Evolutionary conservation across 2,888 invertebrate genomes (phyloP).

Genomic region (Athalia rosae): DNA sequence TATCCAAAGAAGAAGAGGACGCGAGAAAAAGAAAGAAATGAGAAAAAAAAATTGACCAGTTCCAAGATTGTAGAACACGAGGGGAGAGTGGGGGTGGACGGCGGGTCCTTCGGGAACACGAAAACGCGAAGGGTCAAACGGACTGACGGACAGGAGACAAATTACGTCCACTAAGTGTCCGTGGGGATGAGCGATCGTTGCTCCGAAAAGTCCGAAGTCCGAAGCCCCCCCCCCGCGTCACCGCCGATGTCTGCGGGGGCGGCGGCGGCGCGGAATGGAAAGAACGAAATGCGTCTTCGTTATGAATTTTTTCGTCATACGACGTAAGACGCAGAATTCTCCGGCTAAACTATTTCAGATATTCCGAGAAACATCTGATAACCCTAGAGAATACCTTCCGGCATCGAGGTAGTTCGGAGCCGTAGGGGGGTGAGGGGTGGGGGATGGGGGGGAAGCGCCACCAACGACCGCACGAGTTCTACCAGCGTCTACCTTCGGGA

Average conservation of each 20-base stretch:
- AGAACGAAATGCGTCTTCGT: conserved; percentile 17
- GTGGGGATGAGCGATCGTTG: conserved; percentile 42
- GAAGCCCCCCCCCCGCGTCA: conserved; percentile 5
- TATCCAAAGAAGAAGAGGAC: background rate
- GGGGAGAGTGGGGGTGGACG: background rate
- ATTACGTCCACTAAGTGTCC: conserved; percentile 52
- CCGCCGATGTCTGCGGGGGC: background rate
- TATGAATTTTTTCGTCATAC: conserved; percentile 11
- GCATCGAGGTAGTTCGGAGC: too few relatives aligned
- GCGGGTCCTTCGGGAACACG: conserved; percentile 5
- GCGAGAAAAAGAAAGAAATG: background rate
- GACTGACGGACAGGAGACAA: conserved; percentile 52
- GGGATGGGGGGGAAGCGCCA: too few relatives aligned
- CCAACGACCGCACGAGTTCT: background rate
- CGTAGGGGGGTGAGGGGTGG: too few relatives aligned
- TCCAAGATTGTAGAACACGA: conserved; percentile 32
- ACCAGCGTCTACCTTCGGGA: background rate
- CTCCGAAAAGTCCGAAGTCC: conserved; percentile 4
- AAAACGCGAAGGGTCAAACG: conserved; percentile 45
- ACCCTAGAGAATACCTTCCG: too few relatives aligned
- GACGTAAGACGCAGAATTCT: conserved; percentile 6
- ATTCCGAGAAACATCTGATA: conserved; percentile 12
- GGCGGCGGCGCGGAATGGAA: background rate
- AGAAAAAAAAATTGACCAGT: background rate
- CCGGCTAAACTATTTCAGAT: conserved; percentile 21